A percentile compares a stretch with the other conserved stretches of the same genome.
These are phyloP conservation scores for Hycleus cichorii DNA, from an alignment of 1,140 invertebrate species.

Conservation along the genomic window DNA sequence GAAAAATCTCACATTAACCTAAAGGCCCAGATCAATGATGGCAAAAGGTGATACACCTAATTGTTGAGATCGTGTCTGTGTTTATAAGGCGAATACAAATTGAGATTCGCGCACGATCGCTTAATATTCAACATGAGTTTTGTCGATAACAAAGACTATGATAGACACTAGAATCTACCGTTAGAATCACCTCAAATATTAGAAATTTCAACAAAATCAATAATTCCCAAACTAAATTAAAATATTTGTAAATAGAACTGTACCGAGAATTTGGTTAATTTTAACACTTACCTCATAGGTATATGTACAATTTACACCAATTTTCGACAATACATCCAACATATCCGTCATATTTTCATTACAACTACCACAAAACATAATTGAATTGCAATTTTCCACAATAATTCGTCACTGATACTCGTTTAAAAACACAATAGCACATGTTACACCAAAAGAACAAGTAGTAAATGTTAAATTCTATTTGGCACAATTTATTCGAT, in stretches of 20 bases:
- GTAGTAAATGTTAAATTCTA: too few relatives aligned
- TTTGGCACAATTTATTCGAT: too few relatives aligned
- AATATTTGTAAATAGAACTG: background rate
- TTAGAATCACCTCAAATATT: background rate
- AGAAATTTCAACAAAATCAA: too few relatives aligned
- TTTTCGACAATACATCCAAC: constrained; percentile 1
- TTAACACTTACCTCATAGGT: constrained; percentile 8
- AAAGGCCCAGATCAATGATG: too few relatives aligned
- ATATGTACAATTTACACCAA: constrained; percentile 1
- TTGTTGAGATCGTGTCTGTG: too few relatives aligned
- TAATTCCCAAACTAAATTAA: background rate
- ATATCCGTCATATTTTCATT: background rate
- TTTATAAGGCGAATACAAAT: background rate
- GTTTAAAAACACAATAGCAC: background rate
- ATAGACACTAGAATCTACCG: too few relatives aligned
- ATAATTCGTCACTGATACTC: background rate
- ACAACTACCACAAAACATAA: constrained; percentile 7
- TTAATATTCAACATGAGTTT: background rate
- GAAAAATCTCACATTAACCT: too few relatives aligned
- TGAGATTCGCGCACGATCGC: background rate
- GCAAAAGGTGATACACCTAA: too few relatives aligned
- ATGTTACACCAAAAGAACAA: too few relatives aligned
- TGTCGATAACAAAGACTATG: background rate
- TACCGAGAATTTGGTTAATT: background rate
- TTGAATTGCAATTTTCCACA: background rate